These are phyloP conservation scores for Agrochola litura DNA, from an alignment of 2,888 invertebrate genomes.

Conservation along the genomic window DNA sequence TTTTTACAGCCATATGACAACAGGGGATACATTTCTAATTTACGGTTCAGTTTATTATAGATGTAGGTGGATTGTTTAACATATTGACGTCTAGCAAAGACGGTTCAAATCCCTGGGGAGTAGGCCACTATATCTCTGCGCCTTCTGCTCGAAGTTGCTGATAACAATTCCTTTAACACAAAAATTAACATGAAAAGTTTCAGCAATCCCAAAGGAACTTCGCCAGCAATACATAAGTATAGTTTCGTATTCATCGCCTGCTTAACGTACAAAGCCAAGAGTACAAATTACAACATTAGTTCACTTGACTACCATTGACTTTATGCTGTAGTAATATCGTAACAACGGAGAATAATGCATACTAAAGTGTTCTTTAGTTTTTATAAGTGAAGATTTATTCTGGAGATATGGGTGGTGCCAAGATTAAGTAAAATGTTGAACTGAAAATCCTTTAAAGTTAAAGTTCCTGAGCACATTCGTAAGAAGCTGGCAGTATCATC, in stretches of 20 bases:
- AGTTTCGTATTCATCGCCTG: slow-evolving; percentile 55
- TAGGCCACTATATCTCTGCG: too few species aligned
- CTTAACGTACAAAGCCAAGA: slow-evolving; percentile 43
- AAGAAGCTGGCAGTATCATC: too few species aligned
- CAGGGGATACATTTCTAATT: too few species aligned
- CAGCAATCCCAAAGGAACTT: slow-evolving; percentile 14
- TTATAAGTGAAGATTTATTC: slow-evolving; percentile 37
- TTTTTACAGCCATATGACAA: too few species aligned
- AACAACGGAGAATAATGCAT: slow-evolving; percentile 50
- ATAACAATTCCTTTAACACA: not conserved
- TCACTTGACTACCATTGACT: slow-evolving; percentile 36
- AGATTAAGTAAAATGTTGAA: slow-evolving; percentile 23
- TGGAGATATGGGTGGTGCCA: slow-evolving; percentile 27
- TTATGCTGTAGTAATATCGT: slow-evolving; percentile 51
- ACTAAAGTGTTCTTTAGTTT: slow-evolving; percentile 50
- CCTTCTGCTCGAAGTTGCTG: too few species aligned
- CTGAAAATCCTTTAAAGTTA: not conserved
- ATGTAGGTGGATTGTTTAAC: too few species aligned
- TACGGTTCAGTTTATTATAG: too few species aligned
- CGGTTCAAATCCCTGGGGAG: too few species aligned
- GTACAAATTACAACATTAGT: slow-evolving; percentile 57
- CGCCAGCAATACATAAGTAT: slow-evolving; percentile 29
- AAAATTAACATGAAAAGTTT: slow-evolving; percentile 9
- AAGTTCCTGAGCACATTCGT: too few species aligned
- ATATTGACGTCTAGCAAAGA: too few species aligned